Evolutionary conservation across 2,888 invertebrate species (phyloP), one percentile per base, ranked within the genome.

Genomic region (Lysandra coridon): DNA sequence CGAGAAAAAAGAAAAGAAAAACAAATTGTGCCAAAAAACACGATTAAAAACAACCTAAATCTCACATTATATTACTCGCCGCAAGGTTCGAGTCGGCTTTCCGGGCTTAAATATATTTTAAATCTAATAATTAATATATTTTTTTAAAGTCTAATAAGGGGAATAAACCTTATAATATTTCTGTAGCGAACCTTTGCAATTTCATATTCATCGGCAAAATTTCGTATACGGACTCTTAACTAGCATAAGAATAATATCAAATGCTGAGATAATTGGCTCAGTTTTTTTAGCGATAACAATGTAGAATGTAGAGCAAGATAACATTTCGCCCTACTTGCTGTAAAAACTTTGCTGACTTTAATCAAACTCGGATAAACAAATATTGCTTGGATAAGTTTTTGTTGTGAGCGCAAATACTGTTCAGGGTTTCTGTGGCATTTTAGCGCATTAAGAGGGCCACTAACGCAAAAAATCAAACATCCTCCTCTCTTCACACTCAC

Each of bases 341-440:
- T 10, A 62, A 62, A 62, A 62, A 62, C 62, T 62, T 62, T 62
- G 62, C 62, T n/a, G 62, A 62, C 62, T 62, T 10, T 62, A 62
- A 23, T 62, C n/a, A 62, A 62, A 62, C 62, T 23, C 23, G 2
- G 23, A 23, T 62, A 10, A 62, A 57, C 57, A 62, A n/a, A 62
- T 23, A 23, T 23, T 62, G n/a, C 23, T 62, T 62, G 23, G 10
- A 62, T n/a, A 23, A 10, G n/a, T 62, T 62, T 23, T 62, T 62
- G 10, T 62, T 62, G 23, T 62, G 23, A 62, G 23, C 7, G 23
- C 62, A 23, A 62, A 62, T 62, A n/a, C 23, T 62, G 23, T n/a
- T 23, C 62, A 62, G 23, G 57, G 3, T 53, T n/a, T 7, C 2
- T n/a, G 23, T 62, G 60, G 6, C n/a, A 60, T 6, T 60, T 60